A percentile compares a stretch with the other conserved stretches of the same genome.
Conservation (phyloP, 2,888 invertebrate genomes). For the Eupithecia vulgata region DNA sequence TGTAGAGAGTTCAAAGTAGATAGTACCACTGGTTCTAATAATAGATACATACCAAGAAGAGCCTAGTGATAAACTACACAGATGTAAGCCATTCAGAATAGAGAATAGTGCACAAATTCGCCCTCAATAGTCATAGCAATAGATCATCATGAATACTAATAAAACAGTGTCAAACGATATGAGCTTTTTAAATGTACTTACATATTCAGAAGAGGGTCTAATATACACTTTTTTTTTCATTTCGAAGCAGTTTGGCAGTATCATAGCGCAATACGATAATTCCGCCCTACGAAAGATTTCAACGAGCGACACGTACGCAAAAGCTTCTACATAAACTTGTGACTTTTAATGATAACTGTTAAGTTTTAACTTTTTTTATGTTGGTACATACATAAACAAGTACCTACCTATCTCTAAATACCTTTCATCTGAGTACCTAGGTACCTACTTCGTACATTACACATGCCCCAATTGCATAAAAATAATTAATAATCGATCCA, state of each 20-base stretch:
- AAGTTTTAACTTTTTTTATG: background rate
- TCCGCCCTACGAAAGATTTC: conserved; percentile 57
- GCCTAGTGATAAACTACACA: background rate
- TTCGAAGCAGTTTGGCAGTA: background rate
- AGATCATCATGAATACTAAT: background rate
- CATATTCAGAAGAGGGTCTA: background rate
- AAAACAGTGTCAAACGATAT: background rate
- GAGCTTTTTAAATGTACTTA: background rate
- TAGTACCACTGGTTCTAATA: background rate
- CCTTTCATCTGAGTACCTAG: background rate
- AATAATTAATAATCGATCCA: conserved; percentile 37
- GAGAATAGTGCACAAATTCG: background rate
- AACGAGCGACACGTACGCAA: conserved; percentile 49
- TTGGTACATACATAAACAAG: background rate
- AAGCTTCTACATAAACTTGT: conserved; percentile 1
- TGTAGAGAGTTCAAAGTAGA: background rate
- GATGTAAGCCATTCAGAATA: background rate
- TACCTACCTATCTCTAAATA: background rate
- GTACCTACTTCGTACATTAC: background rate
- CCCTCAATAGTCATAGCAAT: background rate
- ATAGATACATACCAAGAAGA: background rate
- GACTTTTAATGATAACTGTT: background rate
- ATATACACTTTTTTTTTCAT: background rate
- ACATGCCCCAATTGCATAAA: conserved; percentile 26
- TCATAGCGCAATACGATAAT: conserved; percentile 9